phyloP scores from a whole-genome alignment of 2,888 invertebrate species.

The Lordiphosa fenestrarum region DNA sequence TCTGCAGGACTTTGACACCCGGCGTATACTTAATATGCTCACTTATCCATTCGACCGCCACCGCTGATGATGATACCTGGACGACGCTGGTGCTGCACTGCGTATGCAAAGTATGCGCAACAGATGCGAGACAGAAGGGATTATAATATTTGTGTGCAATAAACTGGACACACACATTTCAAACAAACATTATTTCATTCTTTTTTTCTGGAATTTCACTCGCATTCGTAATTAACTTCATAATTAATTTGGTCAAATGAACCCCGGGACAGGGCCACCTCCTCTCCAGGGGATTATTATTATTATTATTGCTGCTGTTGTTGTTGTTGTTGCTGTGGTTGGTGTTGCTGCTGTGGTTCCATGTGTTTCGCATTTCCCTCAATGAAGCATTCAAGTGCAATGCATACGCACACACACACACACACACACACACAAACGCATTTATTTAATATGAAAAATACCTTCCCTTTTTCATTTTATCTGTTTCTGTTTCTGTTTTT shows the following conservation, averaged over 20 bases:
- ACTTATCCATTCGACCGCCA: neutral
- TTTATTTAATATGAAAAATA: conserved; percentile 13
- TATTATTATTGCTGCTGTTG: neutral
- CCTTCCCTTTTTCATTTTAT: neutral
- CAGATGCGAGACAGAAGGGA: too few relatives aligned
- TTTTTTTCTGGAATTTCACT: conserved; percentile 23
- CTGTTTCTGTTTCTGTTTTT: neutral
- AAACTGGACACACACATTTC: too few relatives aligned
- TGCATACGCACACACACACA: too few relatives aligned
- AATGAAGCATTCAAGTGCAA: conserved; percentile 11
- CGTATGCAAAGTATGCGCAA: too few relatives aligned
- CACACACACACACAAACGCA: neutral
- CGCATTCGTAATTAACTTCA: conserved; percentile 28
- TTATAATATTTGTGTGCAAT: too few relatives aligned
- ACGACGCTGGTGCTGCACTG: too few relatives aligned
- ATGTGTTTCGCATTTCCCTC: conserved; percentile 12
- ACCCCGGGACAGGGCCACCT: conserved; percentile 10
- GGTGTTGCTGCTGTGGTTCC: conserved; percentile 4
- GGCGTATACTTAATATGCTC: too few relatives aligned
- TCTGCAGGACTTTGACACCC: too few relatives aligned
- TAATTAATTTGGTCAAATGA: conserved; percentile 30
- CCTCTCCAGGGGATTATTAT: conserved; percentile 9
- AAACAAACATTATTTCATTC: neutral
- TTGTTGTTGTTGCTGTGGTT: neutral
- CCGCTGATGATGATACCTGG: neutral